Evolutionary conservation across 2,888 invertebrate genomes (phyloP).

Genomic region (Oxystoma pomonae): DNA sequence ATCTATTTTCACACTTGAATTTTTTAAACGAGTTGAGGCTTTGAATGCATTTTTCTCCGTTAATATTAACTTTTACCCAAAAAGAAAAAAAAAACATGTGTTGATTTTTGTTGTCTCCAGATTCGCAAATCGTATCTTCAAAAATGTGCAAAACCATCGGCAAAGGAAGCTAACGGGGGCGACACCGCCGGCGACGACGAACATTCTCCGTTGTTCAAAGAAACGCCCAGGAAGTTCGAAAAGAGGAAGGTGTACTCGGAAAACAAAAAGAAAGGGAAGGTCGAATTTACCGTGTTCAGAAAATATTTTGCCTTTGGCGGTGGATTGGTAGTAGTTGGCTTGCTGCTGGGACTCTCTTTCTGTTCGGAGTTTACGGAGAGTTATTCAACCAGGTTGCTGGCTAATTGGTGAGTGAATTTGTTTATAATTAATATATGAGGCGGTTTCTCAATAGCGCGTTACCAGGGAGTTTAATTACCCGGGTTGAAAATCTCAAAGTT

Average conservation of each 20-base stretch:
- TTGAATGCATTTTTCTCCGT: too few species aligned
- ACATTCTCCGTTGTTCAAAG: conserved; percentile 17
- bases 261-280: conserved; percentile 33
- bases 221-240: conserved; percentile 6
- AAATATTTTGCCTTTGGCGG: conserved; percentile 37
- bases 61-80: too few species aligned
- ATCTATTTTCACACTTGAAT: too few species aligned
- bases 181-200: conserved; percentile 19
- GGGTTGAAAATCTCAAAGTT: too few species aligned
- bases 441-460: too few species aligned
- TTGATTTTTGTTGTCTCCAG: too few species aligned
- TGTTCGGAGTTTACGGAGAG: conserved; percentile 30
- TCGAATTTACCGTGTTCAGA: conserved; percentile 33
- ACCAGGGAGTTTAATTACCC: too few species aligned
- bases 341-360: conserved; percentile 31
- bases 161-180: conserved; percentile 2
- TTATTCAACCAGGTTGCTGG: conserved; percentile 33
- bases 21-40: too few species aligned
- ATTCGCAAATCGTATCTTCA: too few species aligned
- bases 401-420: conserved; percentile 32
- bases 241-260: conserved; percentile 34
- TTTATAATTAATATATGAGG: neutral
- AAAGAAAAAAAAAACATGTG: too few species aligned
- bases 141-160: too few species aligned
- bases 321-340: conserved; percentile 30